phyloP scores from a whole-genome alignment of 2,113 vertebrate species.

The Corynorhinus townsendii region DNA sequence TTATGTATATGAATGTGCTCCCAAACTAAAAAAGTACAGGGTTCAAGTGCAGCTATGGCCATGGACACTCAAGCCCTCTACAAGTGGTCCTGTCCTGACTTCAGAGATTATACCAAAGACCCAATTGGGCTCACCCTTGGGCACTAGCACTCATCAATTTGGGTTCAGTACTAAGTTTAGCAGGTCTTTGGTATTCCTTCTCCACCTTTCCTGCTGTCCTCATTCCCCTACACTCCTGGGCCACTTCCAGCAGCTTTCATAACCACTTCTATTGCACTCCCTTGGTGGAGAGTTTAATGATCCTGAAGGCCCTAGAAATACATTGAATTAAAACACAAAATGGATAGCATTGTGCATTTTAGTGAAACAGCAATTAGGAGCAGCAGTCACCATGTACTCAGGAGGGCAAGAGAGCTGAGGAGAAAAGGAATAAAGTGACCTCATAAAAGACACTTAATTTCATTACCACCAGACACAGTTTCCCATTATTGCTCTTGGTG shows the following conservation, averaged over 20 bases:
- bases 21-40: neutral
- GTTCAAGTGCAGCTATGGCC: neutral
- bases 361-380: slow-evolving; percentile 68
- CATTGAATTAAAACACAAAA: slow-evolving; percentile 64
- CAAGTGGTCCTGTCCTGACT: neutral
- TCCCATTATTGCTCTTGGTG: slow-evolving; percentile 68
- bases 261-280: neutral
- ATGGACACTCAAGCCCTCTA: neutral
- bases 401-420: slow-evolving; percentile 48
- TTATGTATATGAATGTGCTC: neutral
- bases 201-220: neutral
- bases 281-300: slow-evolving; percentile 49
- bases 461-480: slow-evolving; percentile 64
- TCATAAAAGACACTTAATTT: slow-evolving; percentile 62
- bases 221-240: neutral
- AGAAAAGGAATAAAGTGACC: slow-evolving; percentile 55
- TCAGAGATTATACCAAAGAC: neutral
- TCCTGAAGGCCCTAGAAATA: slow-evolving; percentile 60
- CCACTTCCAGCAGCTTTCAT: slow-evolving; percentile 23
- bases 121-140: neutral
- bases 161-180: neutral
- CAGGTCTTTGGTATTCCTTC: neutral
- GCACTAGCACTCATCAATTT: neutral
- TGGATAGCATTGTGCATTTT: slow-evolving; percentile 53
- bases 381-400: slow-evolving; percentile 41